Conservation (phyloP, 2,888 invertebrate genomes). For the Pterobdella sp. region DNA sequence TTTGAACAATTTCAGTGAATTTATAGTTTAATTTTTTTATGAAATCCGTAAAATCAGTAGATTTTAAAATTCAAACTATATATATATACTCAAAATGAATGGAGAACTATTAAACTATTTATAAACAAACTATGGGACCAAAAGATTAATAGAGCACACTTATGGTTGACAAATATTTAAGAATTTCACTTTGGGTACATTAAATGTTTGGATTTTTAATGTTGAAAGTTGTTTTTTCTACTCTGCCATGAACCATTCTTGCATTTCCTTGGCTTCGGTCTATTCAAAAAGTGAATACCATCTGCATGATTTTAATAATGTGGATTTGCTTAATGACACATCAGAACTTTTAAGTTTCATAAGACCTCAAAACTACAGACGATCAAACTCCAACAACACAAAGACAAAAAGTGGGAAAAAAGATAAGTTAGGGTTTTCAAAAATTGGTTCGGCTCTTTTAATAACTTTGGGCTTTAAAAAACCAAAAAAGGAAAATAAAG, state of each 20-base stretch:
- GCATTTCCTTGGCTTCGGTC: constrained; percentile 10
- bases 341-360: neutral
- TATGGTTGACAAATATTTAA: neutral
- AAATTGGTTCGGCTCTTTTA: neutral
- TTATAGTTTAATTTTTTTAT: too few species aligned
- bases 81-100: too few species aligned
- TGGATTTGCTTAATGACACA: neutral
- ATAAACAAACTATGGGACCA: too few species aligned
- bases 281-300: constrained; percentile 7
- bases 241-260: neutral
- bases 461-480: neutral
- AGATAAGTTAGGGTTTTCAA: neutral
- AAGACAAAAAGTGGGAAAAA: neutral
- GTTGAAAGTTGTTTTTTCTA: too few species aligned
- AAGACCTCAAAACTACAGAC: constrained; percentile 11
- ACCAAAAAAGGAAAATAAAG: neutral
- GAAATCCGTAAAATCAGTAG: neutral
- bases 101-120: neutral
- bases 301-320: neutral
- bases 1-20: too few species aligned
- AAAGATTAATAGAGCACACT: too few species aligned
- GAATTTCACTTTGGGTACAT: neutral
- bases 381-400: neutral
- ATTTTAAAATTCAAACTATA: too few species aligned
- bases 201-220: too few species aligned